Evolutionary conservation across 2,113 vertebrate species (phyloP), one percentile per base, ranked within the genome.

Genomic region (Gavialis gangeticus): DNA sequence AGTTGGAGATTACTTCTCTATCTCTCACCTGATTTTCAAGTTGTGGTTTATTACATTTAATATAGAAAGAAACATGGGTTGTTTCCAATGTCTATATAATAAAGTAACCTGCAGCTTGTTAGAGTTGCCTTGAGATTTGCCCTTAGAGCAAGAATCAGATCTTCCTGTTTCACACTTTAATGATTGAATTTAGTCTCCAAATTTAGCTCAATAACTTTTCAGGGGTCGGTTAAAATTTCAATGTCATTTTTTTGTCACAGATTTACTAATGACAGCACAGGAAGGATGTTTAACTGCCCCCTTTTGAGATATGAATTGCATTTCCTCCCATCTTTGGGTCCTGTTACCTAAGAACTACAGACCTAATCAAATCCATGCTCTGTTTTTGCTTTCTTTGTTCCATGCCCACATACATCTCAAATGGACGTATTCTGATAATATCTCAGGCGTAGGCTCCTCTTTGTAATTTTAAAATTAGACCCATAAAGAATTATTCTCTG

Each of bases 171-270:
- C 37, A 10, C 10, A 4, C 15, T 12, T 2, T 54, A 3, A 5
- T 81, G 6, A 10, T 67, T 93, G 89, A 54, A 67, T 92, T 88
- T 91, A 58, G 21, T n/a, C 46, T 94, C 58, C 46, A 73, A 62
- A 64, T 67, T 30, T 78, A 59, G 28, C 1, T 0, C 0, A 3
- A 1, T 3, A 60, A n/a, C 34, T 63, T n/a, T 55, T 71, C 1
- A 1, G 76, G 59, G 62, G 73, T 17, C 27, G 18, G 19, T 54
- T 30, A 34, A 66, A 25, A 17, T 77, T 30, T 22, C 37, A 12
- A 8, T 55, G 27, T 77, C 59, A 46, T 77, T 59, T 55, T 34
- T 19, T 57, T 11, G 22, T 80, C 62, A 62, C 25, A 67, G 62
- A 56, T 28, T 67, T 67, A 19, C 57, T 84, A 67, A 76, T 30